These are phyloP conservation scores for Pungitius pungitius DNA, from an alignment of 2,113 vertebrate species.

Conservation along the genomic window DNA sequence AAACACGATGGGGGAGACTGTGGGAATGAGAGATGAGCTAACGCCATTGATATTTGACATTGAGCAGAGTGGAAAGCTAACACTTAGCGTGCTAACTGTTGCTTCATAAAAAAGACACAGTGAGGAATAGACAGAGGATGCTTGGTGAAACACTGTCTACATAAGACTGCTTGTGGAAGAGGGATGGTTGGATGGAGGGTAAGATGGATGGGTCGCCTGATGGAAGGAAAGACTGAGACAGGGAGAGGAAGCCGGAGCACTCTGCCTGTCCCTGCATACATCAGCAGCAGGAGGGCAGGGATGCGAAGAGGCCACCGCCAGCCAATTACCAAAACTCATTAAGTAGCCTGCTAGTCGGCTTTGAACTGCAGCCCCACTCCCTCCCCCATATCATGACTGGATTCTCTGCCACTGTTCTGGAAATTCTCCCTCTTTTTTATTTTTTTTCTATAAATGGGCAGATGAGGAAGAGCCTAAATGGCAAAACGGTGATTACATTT, in stretches of 20 bases:
- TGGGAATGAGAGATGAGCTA: constrained; percentile 24
- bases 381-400: constrained; percentile 52
- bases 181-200: constrained; percentile 29
- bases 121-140: constrained; percentile 34
- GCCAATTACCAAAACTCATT: constrained; percentile 83
- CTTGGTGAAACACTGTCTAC: constrained; percentile 45
- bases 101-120: constrained; percentile 33
- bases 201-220: constrained; percentile 45
- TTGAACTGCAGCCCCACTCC: constrained; percentile 63
- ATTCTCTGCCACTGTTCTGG: constrained; percentile 51
- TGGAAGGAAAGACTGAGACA: constrained; percentile 13
- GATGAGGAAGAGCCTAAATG: constrained; percentile 25
- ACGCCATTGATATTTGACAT: constrained; percentile 50
- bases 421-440: constrained; percentile 3
- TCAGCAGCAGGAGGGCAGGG: constrained; percentile 69
- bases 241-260: constrained; percentile 24
- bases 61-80: constrained; percentile 38
- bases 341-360: constrained; percentile 75
- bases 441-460: constrained; percentile 32
- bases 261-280: constrained; percentile 65
- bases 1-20: constrained; percentile 31
- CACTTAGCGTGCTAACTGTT: constrained; percentile 36
- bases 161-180: constrained; percentile 25
- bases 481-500: constrained; percentile 50
- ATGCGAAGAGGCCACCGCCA: constrained; percentile 67